Evolutionary conservation across 1,140 invertebrate genomes (phyloP), one percentile per base, ranked within the genome.

Genomic region (Drosophila repletoides): DNA sequence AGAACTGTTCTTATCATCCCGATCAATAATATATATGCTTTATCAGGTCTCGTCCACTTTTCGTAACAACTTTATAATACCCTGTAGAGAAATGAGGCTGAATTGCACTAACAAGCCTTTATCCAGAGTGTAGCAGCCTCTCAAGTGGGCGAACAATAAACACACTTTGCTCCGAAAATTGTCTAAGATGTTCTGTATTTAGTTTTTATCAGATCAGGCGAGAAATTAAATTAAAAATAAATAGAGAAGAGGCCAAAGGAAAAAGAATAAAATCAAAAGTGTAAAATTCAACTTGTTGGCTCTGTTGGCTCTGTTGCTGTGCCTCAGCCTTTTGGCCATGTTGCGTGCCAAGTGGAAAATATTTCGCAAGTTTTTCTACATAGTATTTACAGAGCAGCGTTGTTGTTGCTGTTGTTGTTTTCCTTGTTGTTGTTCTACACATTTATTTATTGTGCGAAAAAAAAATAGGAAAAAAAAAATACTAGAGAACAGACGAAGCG

Each of bases 271-370:
- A 80, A 80, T 75, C 60, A 86, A 86, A 80, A 86, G 80, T 86
- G 72, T 86, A 80, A 86, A 86, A 75, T 79, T 70, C 80, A 86
- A 72, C 65, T 67, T 52, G 64, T 61, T 53, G 64, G 48, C 66
- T 51, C 33, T 59, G n/a, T 40, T 41, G 17, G 4, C 17, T 7
- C 21, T 12, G 40, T 10, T 19, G 41, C 34, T 31, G 36, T 9
- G 5, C 15, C 36, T 3, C 33, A 24, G 34, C 2, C 26, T 43
- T 38, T 52, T 43, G 75, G 60, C 67, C 80, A 80, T 84, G 75
- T 65, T 86, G 80, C 80, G 80, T 86, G 80, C 80, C 80, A 86
- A 86, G 80, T 86, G 80, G 80, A 86, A 86, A 86, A 86, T 86
- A 86, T 86, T 86, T 86, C 80, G 80, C 81, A 86, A 84, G 80